Percentiles rank a stretch among this genome's conserved stretches.
phyloP scores from a whole-genome alignment of 2,797 vertebrate genomes.

The Halcyon leucocephala region DNA sequence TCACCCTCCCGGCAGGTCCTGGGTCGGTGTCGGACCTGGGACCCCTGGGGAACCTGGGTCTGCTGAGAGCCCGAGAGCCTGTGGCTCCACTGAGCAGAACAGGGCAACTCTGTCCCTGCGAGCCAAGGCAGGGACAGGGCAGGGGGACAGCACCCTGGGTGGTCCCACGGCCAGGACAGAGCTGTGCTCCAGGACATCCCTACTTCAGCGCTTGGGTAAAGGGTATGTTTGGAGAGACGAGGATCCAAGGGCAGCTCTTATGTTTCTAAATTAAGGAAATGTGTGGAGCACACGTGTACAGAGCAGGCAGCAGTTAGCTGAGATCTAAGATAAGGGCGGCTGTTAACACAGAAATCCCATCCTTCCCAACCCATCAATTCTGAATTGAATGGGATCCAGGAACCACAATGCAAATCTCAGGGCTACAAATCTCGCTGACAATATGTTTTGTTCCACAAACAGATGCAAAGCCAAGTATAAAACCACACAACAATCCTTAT shows the following conservation, averaged over 20 bases:
- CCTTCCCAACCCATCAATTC: slow-evolving; percentile 5
- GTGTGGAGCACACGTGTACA: background rate
- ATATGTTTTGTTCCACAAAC: slow-evolving; percentile 50
- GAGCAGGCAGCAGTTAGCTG: background rate
- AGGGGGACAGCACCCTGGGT: background rate
- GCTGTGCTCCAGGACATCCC: background rate
- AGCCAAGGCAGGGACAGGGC: background rate
- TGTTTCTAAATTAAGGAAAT: background rate
- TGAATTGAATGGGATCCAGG: slow-evolving; percentile 43
- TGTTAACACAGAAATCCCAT: slow-evolving; percentile 8
- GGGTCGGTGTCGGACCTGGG: accelerated
- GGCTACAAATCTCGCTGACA: slow-evolving; percentile 44
- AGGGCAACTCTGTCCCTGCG: accelerated
- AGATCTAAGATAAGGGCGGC: slow-evolving; percentile 13
- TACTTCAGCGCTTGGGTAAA: background rate
- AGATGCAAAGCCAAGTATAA: slow-evolving; percentile 36
- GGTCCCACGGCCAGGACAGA: background rate
- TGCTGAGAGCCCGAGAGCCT: background rate
- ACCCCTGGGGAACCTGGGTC: background rate
- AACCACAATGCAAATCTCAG: slow-evolving; percentile 31
- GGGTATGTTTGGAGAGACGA: background rate
- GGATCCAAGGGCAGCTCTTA: background rate
- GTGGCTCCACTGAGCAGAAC: accelerated
- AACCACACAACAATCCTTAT: background rate
- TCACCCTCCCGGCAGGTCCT: accelerated